Percentiles rank a stretch among this genome's conserved stretches.
phyloP scores from a whole-genome alignment of 30 jellyfish, hydroid and myxozoan genomes.

The Hydra vulgaris region DNA sequence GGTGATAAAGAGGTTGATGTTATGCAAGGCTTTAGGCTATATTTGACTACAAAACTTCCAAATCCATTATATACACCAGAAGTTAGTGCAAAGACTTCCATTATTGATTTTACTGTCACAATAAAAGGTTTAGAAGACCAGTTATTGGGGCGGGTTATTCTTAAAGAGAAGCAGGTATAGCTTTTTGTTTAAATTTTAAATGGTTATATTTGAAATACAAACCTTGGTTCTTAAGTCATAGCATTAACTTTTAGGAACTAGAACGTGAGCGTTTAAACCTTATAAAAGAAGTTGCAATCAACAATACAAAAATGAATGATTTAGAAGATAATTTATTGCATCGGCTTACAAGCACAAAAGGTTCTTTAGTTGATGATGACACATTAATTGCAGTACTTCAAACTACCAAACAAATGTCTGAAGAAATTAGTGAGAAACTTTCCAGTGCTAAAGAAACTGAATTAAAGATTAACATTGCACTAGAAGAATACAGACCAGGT shows the following conservation, averaged over 20 bases:
- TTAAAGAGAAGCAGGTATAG: slow-evolving; percentile 61
- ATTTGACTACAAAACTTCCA: slow-evolving; percentile 63
- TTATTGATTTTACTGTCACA: slow-evolving; percentile 81
- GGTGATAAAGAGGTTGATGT: slow-evolving; percentile 85
- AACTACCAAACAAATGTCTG: slow-evolving; percentile 68
- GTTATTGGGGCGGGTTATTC: slow-evolving; percentile 65
- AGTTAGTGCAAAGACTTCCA: slow-evolving; percentile 72
- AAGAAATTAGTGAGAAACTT: slow-evolving; percentile 68
- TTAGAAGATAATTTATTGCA: slow-evolving; percentile 63
- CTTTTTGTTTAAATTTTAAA: neutral
- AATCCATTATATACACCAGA: slow-evolving; percentile 86
- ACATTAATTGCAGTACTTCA: slow-evolving; percentile 63
- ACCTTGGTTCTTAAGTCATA: neutral
- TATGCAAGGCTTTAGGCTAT: slow-evolving; percentile 62
- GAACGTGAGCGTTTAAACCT: slow-evolving; percentile 69
- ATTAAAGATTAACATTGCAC: slow-evolving; percentile 58
- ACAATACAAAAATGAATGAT: slow-evolving; percentile 70
- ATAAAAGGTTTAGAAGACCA: slow-evolving; percentile 83
- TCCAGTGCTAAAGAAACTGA: slow-evolving; percentile 77
- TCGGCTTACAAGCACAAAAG: slow-evolving; percentile 74
- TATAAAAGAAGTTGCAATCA: slow-evolving; percentile 67
- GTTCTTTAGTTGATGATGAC: slow-evolving; percentile 79
- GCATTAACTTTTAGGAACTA: slow-evolving; percentile 36
- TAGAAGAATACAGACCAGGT: slow-evolving; percentile 89
- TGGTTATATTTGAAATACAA: neutral